A percentile compares a stretch with the other conserved stretches of the same genome.
Evolutionary conservation across 1,140 invertebrate genomes (phyloP).

Genomic region (Drosophila santomea): DNA sequence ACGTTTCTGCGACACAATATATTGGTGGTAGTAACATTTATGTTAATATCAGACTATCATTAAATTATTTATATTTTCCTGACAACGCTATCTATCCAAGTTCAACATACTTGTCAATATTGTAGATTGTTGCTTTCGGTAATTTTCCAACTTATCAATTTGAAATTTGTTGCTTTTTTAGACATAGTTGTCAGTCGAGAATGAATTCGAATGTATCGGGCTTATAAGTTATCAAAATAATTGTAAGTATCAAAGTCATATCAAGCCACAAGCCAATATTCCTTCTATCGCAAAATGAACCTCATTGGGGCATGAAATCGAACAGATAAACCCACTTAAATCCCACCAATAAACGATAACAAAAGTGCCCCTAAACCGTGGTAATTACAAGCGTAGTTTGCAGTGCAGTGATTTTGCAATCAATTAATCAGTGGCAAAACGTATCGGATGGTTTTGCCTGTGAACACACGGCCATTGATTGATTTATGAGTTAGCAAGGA

Average conservation of each 20-base stretch:
- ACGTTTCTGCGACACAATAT: too few relatives aligned
- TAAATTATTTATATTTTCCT: not conserved
- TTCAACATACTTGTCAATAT: not conserved
- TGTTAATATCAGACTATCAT: too few relatives aligned
- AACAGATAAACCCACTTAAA: conserved; percentile 23
- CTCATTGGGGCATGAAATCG: conserved; percentile 11
- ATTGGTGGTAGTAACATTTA: too few relatives aligned
- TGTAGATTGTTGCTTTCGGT: too few relatives aligned
- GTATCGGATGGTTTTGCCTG: conserved; percentile 6
- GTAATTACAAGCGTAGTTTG: not conserved
- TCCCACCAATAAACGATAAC: conserved; percentile 1
- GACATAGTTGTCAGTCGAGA: too few relatives aligned
- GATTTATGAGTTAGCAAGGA: conserved; percentile 29
- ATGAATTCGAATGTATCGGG: too few relatives aligned
- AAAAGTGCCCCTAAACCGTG: not conserved
- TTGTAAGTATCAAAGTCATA: too few relatives aligned
- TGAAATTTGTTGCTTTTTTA: not conserved
- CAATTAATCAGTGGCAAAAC: conserved; percentile 43
- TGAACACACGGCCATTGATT: conserved; percentile 27
- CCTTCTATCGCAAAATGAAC: conserved; percentile 23
- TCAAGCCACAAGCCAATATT: too few relatives aligned
- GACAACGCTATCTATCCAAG: conserved; percentile 2
- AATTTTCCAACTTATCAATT: conserved; percentile 10
- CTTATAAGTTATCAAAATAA: too few relatives aligned
- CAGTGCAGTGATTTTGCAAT: conserved; percentile 38